Base-by-base conservation (phyloP, 2,888 invertebrate species). In the Eristalinus sepulchralis region DNA sequence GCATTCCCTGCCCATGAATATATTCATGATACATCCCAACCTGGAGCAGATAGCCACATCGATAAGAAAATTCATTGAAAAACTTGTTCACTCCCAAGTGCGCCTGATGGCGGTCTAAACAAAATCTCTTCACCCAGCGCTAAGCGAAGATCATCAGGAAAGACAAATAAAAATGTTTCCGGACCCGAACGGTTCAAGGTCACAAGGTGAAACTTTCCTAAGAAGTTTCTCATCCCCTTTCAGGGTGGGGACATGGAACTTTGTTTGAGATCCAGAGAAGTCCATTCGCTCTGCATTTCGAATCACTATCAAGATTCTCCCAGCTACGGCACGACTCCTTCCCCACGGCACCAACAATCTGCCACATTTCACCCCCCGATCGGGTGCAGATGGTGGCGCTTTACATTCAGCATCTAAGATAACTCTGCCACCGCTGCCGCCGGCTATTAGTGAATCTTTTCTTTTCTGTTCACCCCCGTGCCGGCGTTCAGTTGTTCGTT, bases 361-460 rank as follows among this genome's bases (percentile, higher is more conserved):
- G 17, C 1, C 20, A 6, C 33, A 36, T 55, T 39, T 11, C 71
- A 36, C 57, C 17, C 22, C 36, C 20, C 72, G 67, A 70, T 75
- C 73, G 64, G 75, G 75, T 79, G 79, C 79, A 80, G 75, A 83
- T 66, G 64, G 55, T 60, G 75, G 39, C 53, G 60, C 60, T 60
- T 62, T 31, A 57, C 17, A 34, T 62, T 62, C 59, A 62, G 10
- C 59, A n/a, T 36, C 20, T 4, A 1, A 64, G 20, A 64, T n/a
- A 66, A 20, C 39, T 66, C 17, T 47, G 39, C 11, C 57, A 33
- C 67, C 47, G 55, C 47, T 60, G 39, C 47, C 60, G 55, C 17
- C 73, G 64, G 79, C 72, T 75, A 82, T 71, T 70, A 83, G 79
- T 73, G 53, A 80, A 75, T 60, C 80, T 55, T 70, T 76, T 62